phyloP scores from a whole-genome alignment of 2,797 vertebrate genomes.

The Phrynocephalus guinanensis region DNA sequence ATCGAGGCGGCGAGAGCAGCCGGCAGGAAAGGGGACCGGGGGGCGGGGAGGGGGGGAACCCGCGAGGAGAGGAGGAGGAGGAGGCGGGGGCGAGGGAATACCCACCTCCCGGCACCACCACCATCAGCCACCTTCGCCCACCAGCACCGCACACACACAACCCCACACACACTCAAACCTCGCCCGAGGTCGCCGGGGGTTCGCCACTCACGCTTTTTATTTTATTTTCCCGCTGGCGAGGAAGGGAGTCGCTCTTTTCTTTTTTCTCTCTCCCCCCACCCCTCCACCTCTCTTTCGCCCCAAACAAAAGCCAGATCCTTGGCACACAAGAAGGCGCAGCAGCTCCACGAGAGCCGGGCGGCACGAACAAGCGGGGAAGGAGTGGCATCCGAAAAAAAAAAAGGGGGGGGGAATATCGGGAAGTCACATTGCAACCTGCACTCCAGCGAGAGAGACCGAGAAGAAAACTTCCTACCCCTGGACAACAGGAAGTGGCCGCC shows the following conservation, averaged over 20 bases:
- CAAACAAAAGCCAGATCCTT: constrained; percentile 41
- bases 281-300: constrained; percentile 8
- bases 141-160: constrained; percentile 15
- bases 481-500: constrained; percentile 69
- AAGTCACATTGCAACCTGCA: constrained; percentile 59
- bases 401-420: constrained; percentile 49
- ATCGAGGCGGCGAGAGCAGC: constrained; percentile 41
- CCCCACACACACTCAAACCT: constrained; percentile 13
- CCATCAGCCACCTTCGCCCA: constrained; percentile 27
- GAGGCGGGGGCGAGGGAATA: constrained; percentile 26
- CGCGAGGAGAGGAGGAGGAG: neutral
- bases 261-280: neutral
- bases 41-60: neutral
- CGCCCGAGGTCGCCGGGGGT: constrained; percentile 44
- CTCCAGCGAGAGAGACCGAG: constrained; percentile 32
- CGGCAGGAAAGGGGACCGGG: constrained; percentile 1
- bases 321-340: constrained; percentile 7
- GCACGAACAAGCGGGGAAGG: neutral
- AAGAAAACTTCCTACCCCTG: constrained; percentile 66
- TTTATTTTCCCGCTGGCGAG: neutral
- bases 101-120: constrained; percentile 27
- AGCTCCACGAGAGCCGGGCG: constrained; percentile 28
- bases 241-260: neutral
- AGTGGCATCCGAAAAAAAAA: constrained; percentile 19
- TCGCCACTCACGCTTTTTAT: too few species aligned